A percentile compares a stretch with the other conserved stretches of the same genome.
Evolutionary conservation across 2,888 invertebrate species (phyloP).

Genomic region (Drosophila fungiperda): DNA sequence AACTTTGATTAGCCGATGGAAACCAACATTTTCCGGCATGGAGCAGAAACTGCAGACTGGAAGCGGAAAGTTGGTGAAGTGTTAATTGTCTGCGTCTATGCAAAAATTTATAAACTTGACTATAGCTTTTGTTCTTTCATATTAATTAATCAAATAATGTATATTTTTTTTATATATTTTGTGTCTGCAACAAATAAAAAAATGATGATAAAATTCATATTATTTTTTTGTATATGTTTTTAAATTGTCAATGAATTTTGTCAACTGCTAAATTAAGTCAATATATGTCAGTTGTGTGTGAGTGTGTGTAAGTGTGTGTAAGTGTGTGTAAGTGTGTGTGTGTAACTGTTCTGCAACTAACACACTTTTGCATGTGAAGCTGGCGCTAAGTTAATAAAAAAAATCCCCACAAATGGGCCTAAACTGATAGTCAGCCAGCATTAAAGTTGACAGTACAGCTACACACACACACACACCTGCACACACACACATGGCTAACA

Average conservation of each 20-base stretch:
- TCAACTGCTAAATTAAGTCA: background rate
- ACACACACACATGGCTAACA: constrained; percentile 44
- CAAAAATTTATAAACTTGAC: background rate
- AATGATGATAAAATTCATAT: constrained; percentile 27
- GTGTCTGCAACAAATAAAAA: constrained; percentile 1
- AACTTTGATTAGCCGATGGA: background rate
- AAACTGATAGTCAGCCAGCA: constrained; percentile 37
- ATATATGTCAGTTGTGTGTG: background rate
- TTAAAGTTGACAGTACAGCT: constrained; percentile 51
- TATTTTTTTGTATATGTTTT: constrained; percentile 6
- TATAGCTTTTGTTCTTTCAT: background rate
- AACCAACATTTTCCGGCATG: constrained; percentile 54
- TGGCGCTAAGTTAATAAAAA: constrained; percentile 44
- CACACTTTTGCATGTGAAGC: constrained; percentile 47
- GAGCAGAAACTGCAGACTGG: constrained; percentile 3
- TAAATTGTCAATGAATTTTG: constrained; percentile 1
- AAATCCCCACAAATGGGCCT: constrained; percentile 20
- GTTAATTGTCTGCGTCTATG: constrained; percentile 53
- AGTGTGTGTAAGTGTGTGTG: constrained; percentile 4
- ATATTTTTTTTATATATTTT: background rate
- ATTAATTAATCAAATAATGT: constrained; percentile 51
- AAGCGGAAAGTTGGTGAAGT: constrained; percentile 38
- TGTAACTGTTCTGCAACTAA: constrained; percentile 42
- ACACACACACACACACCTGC: constrained; percentile 4
- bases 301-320: background rate